Conservation (phyloP, 2,113 vertebrate genomes). For the Oreocharis arfaki region DNA sequence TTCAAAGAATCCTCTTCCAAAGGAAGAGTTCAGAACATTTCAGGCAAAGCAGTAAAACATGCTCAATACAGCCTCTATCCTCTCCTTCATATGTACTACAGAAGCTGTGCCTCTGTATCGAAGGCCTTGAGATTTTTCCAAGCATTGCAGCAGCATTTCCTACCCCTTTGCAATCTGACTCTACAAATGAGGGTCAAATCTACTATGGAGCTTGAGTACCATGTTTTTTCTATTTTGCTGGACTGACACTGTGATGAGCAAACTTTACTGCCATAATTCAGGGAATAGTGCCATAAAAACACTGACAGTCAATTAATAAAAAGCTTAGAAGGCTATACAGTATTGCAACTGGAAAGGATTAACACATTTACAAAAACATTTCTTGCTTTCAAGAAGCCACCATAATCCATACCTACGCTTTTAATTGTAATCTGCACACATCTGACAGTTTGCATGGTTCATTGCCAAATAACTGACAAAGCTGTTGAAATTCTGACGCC, state of each 20-base stretch:
- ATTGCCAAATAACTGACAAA: background rate
- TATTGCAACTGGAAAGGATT: background rate
- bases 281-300: background rate
- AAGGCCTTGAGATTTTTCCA: background rate
- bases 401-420: background rate
- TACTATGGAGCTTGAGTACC: background rate
- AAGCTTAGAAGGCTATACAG: background rate
- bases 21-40: background rate
- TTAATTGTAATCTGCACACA: background rate
- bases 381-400: background rate
- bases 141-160: background rate
- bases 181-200: background rate
- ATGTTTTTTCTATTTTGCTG: background rate
- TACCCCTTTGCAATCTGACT: background rate
- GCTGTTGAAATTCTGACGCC: background rate
- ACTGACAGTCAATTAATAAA: background rate
- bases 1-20: background rate
- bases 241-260: background rate
- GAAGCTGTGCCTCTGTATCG: background rate
- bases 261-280: background rate
- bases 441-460: background rate
- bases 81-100: background rate
- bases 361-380: background rate
- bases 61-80: background rate
- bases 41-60: background rate